Evolutionary conservation across 1,140 invertebrate genomes (phyloP).

Genomic region (Archivesica marissinica): DNA sequence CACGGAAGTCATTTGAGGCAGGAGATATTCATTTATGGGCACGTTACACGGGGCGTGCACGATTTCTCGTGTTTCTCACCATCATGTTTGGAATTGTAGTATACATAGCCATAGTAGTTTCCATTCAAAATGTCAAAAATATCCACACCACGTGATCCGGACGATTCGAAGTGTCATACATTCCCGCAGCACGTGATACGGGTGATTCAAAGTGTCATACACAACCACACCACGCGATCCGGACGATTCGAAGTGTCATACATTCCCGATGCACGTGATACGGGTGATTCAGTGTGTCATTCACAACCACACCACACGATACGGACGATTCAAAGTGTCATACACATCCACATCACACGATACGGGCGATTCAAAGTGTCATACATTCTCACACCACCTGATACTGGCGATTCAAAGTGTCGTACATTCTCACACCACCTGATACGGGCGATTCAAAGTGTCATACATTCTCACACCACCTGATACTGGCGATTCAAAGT

Average conservation of each 20-base stretch:
- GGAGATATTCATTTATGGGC: slow-evolving; percentile 6
- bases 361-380: too few relatives aligned
- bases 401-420: too few relatives aligned
- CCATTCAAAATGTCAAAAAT: background rate
- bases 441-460: too few relatives aligned
- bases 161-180: too few relatives aligned
- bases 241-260: too few relatives aligned
- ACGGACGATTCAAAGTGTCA: background rate
- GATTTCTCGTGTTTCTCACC: slow-evolving; percentile 22
- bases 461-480: background rate
- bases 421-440: too few relatives aligned
- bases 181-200: background rate
- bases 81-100: background rate
- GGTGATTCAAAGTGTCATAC: too few relatives aligned
- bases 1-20: background rate
- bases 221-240: too few relatives aligned
- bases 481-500: too few relatives aligned
- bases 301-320: too few relatives aligned
- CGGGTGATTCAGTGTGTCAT: too few relatives aligned
- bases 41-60: slow-evolving; percentile 14
- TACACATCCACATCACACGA: too few relatives aligned
- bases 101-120: background rate
- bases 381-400: background rate
- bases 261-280: background rate
- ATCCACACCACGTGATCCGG: background rate